Evolutionary conservation across 2,888 invertebrate species (phyloP).

Genomic region (Charanyca ferruginea): DNA sequence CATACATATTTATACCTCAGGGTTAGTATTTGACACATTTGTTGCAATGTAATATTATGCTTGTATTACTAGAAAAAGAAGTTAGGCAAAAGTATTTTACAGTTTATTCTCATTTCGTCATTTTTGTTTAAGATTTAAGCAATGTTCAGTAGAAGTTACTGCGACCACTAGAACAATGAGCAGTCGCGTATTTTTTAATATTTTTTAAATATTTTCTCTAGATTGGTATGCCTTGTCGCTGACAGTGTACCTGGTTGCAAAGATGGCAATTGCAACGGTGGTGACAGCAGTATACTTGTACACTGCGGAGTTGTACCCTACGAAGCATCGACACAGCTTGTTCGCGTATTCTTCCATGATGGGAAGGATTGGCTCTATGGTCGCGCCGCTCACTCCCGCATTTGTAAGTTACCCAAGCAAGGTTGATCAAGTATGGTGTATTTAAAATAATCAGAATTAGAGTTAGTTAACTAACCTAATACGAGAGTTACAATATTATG

Average conservation of each 20-base stretch:
- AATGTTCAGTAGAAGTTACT: too few relatives aligned
- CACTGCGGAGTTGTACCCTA: slow-evolving; percentile 92
- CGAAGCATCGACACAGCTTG: slow-evolving; percentile 90
- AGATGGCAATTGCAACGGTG: slow-evolving; percentile 91
- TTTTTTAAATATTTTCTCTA: slow-evolving; percentile 23
- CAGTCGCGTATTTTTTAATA: too few relatives aligned
- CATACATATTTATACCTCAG: slow-evolving; percentile 89
- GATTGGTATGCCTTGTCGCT: slow-evolving; percentile 76
- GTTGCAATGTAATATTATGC: neutral
- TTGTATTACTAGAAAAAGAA: too few relatives aligned
- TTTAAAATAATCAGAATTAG: neutral
- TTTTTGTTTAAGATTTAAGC: too few relatives aligned
- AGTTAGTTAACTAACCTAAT: neutral
- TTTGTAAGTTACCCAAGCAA: slow-evolving; percentile 81
- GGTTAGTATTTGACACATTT: slow-evolving; percentile 73
- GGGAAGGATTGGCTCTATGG: slow-evolving; percentile 91
- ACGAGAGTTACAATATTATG: neutral
- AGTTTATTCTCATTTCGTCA: too few relatives aligned
- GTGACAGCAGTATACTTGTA: slow-evolving; percentile 91
- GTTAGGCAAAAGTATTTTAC: too few relatives aligned
- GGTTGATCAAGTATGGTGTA: neutral
- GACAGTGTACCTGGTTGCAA: slow-evolving; percentile 89
- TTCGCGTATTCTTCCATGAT: slow-evolving; percentile 92
- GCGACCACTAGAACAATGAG: too few relatives aligned
- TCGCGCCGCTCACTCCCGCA: slow-evolving; percentile 92